These are phyloP conservation scores for Gorsachius goisagi DNA, from an alignment of 2,113 vertebrate genomes.

Conservation along the genomic window DNA sequence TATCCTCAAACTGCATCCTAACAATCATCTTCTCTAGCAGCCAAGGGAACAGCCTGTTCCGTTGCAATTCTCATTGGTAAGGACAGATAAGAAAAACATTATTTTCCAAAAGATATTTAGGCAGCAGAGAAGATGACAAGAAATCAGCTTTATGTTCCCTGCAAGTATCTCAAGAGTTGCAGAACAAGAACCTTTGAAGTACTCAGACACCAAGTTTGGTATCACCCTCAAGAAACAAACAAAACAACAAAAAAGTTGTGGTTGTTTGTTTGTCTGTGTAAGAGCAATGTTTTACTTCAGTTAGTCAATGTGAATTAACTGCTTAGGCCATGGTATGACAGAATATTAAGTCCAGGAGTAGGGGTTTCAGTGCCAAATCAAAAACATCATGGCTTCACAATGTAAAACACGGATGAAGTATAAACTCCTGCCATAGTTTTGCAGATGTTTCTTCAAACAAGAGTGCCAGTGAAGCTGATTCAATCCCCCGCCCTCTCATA, in stretches of 20 bases:
- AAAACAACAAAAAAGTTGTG: background rate
- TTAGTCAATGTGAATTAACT: background rate
- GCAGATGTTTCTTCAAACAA: conserved; percentile 34
- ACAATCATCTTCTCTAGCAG: background rate
- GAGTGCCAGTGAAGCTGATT: conserved; percentile 26
- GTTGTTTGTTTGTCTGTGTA: background rate
- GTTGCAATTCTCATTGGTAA: background rate
- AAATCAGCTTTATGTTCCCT: background rate
- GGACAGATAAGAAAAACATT: background rate
- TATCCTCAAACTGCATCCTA: background rate
- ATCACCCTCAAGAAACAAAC: background rate
- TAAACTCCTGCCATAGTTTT: background rate
- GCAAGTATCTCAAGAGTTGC: background rate
- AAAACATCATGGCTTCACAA: background rate
- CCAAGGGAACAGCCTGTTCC: conserved; percentile 2
- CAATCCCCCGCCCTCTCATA: background rate
- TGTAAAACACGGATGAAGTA: background rate
- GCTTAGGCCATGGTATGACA: background rate
- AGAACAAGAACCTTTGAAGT: background rate
- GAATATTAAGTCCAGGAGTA: background rate
- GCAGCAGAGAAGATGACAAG: background rate
- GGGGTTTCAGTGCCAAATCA: background rate
- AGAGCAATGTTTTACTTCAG: background rate
- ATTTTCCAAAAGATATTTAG: background rate
- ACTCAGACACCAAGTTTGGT: background rate